These are phyloP conservation scores for Nymphalis c-album DNA, from an alignment of 2,888 invertebrate genomes.

Conservation along the genomic window DNA sequence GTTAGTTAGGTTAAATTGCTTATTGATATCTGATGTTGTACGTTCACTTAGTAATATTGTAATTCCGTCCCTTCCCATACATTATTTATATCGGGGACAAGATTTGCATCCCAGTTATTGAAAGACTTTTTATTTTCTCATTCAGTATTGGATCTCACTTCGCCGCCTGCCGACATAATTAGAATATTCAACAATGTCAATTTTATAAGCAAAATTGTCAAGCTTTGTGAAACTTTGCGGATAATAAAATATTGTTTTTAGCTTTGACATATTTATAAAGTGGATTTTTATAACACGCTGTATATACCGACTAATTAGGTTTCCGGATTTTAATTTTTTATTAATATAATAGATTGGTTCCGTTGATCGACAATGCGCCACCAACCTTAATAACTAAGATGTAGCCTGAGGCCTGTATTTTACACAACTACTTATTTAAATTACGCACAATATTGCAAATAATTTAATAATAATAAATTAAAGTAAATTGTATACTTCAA, in stretches of 20 bases:
- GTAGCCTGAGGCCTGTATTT: no score
- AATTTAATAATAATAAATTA: no score
- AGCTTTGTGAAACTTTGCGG: not conserved
- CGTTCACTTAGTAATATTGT: slow-evolving; percentile 26
- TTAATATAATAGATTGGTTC: no score
- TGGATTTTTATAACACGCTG: no score
- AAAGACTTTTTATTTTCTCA: slow-evolving; percentile 70
- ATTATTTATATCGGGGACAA: slow-evolving; percentile 64
- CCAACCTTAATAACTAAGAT: no score
- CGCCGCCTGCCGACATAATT: slow-evolving; percentile 7
- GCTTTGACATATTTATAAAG: not conserved
- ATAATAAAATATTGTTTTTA: not conserved
- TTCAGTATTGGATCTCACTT: slow-evolving; percentile 57
- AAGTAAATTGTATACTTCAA: no score
- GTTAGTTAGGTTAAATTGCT: no score
- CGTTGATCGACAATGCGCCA: no score
- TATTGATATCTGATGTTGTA: slow-evolving; percentile 22
- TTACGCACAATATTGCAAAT: no score
- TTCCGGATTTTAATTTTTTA: no score
- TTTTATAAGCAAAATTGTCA: slow-evolving; percentile 7
- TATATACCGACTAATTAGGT: no score
- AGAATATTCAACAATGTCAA: slow-evolving; percentile 38
- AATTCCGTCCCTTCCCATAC: slow-evolving; percentile 50
- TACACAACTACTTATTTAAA: no score
- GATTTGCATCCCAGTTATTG: slow-evolving; percentile 71